phyloP scores from a whole-genome alignment of 2,888 invertebrate genomes.

The Pinctada fucata region DNA sequence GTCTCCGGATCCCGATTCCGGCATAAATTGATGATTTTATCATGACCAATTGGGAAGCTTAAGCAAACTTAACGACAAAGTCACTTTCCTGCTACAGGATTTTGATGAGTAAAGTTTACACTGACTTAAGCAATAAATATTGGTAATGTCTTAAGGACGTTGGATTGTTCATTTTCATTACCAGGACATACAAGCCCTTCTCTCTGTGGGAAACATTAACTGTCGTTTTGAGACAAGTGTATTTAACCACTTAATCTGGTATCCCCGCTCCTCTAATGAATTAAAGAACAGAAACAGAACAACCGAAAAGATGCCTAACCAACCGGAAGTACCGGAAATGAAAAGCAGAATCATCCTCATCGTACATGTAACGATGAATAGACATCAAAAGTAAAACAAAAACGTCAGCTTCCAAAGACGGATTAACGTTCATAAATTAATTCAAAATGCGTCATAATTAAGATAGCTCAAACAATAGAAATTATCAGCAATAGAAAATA shows the following conservation, averaged over 20 bases:
- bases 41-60: constrained; percentile 14
- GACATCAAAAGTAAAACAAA: too few species aligned
- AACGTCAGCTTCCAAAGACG: too few species aligned
- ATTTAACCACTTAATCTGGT: constrained; percentile 12
- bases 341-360: too few species aligned
- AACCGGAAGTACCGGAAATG: too few species aligned
- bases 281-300: too few species aligned
- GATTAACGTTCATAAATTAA: too few species aligned
- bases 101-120: constrained; percentile 4
- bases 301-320: too few species aligned
- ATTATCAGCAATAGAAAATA: too few species aligned
- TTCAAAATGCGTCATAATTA: too few species aligned
- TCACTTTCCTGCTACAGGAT: not conserved
- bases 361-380: too few species aligned
- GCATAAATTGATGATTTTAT: constrained; percentile 40
- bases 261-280: too few species aligned
- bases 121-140: constrained; percentile 11
- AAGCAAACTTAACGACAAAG: constrained; percentile 15
- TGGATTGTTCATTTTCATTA: not conserved
- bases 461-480: too few species aligned
- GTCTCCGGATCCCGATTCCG: constrained; percentile 29
- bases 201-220: constrained; percentile 1
- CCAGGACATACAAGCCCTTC: not conserved
- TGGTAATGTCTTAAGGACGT: not conserved
- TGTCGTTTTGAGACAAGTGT: constrained; percentile 17